phyloP scores from a whole-genome alignment of 2,113 vertebrate genomes.

The Beaufortia kweichowensis region DNA sequence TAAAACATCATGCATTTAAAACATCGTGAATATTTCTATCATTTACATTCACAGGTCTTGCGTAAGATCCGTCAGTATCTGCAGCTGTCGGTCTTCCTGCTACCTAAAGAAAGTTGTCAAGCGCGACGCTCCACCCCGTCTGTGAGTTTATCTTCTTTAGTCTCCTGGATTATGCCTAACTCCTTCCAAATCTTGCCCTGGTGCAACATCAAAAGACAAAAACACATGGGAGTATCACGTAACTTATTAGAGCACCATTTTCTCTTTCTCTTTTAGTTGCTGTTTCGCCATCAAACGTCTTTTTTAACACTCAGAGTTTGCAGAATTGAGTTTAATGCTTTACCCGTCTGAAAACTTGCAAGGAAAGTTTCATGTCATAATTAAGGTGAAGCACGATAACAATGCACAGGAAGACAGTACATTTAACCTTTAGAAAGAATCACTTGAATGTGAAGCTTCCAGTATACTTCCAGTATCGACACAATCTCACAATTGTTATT shows the following conservation, averaged over 20 bases:
- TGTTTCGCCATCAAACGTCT: constrained; percentile 15
- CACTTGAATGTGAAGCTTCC: no score
- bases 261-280: constrained; percentile 10
- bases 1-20: no score
- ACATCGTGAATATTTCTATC: no score
- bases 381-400: constrained; percentile 10
- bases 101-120: constrained; percentile 77
- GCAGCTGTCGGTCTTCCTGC: constrained; percentile 1
- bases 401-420: neutral
- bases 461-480: no score
- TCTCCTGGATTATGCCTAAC: constrained; percentile 74
- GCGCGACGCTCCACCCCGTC: constrained; percentile 71
- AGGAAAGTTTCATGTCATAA: constrained; percentile 40
- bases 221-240: constrained; percentile 70
- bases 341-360: constrained; percentile 8
- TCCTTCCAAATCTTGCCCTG: constrained; percentile 70
- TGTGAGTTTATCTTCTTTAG: constrained; percentile 71
- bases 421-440: no score
- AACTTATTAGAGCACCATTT: constrained; percentile 73
- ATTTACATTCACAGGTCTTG: neutral
- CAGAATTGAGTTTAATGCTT: constrained; percentile 26
- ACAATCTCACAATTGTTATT: no score
- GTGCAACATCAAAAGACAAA: constrained; percentile 74
- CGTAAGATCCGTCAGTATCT: constrained; percentile 23
- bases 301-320: constrained; percentile 31